These are phyloP conservation scores for Nematopogon swammerdamellus DNA, from an alignment of 2,888 invertebrate genomes.

Conservation along the genomic window DNA sequence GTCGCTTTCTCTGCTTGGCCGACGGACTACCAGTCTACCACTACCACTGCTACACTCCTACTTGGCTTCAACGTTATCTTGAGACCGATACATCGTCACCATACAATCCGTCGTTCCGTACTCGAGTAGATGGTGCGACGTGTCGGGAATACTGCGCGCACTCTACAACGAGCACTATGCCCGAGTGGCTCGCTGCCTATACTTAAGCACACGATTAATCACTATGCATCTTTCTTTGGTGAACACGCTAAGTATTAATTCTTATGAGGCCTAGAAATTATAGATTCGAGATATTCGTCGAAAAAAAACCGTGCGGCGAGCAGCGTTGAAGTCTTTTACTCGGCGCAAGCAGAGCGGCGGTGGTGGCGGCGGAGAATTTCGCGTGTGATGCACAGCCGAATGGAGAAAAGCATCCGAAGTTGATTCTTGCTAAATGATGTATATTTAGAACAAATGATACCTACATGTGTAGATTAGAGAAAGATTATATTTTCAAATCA, in stretches of 20 bases:
- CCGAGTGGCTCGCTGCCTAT: background rate
- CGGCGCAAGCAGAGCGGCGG: too few species aligned
- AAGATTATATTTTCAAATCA: too few species aligned
- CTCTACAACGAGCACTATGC: background rate
- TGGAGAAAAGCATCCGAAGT: too few species aligned
- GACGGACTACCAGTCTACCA: background rate
- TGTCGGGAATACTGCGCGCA: too few species aligned
- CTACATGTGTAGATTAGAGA: too few species aligned
- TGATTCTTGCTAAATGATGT: too few species aligned
- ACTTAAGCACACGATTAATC: background rate
- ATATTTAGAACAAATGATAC: too few species aligned
- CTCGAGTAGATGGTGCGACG: too few species aligned
- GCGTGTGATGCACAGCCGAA: too few species aligned
- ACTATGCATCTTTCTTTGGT: background rate
- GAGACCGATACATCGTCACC: too few species aligned
- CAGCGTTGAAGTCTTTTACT: background rate
- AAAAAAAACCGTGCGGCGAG: background rate
- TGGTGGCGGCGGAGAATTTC: too few species aligned
- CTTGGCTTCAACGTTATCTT: background rate
- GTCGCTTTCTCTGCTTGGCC: background rate
- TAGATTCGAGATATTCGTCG: background rate
- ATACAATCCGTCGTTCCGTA: too few species aligned
- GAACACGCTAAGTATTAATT: background rate
- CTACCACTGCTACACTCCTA: background rate
- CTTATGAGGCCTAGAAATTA: background rate